Evolutionary conservation across 2,888 invertebrate genomes (phyloP).

Genomic region (Chromoteleia sp.): DNA sequence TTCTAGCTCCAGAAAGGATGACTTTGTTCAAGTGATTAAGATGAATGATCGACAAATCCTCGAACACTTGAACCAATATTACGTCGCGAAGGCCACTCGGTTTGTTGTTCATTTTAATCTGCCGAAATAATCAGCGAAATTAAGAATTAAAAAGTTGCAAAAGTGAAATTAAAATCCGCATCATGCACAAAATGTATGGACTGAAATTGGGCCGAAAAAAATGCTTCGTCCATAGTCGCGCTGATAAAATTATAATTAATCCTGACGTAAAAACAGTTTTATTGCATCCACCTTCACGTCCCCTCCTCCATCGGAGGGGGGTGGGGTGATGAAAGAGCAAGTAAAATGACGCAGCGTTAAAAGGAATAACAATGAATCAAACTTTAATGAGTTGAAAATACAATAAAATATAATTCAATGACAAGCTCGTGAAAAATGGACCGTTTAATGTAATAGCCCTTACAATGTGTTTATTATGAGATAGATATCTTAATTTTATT

Average conservation of each 20-base stretch:
- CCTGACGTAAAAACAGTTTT: slow-evolving; percentile 44
- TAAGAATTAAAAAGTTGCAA: slow-evolving; percentile 17
- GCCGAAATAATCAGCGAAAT: slow-evolving; percentile 39
- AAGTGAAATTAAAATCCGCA: slow-evolving; percentile 13
- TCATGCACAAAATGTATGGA: slow-evolving; percentile 8
- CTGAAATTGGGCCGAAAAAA: slow-evolving; percentile 6
- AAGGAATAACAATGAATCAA: slow-evolving; percentile 58
- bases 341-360: slow-evolving; percentile 46
- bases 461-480: slow-evolving; percentile 46
- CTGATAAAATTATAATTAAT: slow-evolving; percentile 52
- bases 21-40: slow-evolving; percentile 49
- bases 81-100: slow-evolving; percentile 24
- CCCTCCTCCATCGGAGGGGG: too few relatives aligned
- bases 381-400: slow-evolving; percentile 56
- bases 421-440: slow-evolving; percentile 54
- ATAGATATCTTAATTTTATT: slow-evolving; percentile 48
- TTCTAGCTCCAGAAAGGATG: slow-evolving; percentile 13
- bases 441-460: slow-evolving; percentile 51
- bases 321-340: slow-evolving; percentile 43
- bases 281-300: too few relatives aligned
- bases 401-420: slow-evolving; percentile 55
- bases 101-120: slow-evolving; percentile 43
- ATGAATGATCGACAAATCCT: slow-evolving; percentile 20
- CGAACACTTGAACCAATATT: slow-evolving; percentile 17
- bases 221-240: slow-evolving; percentile 4